Evolutionary conservation across 2,797 vertebrate species (phyloP).

Genomic region (Parauchenoglanis ngamensis): DNA sequence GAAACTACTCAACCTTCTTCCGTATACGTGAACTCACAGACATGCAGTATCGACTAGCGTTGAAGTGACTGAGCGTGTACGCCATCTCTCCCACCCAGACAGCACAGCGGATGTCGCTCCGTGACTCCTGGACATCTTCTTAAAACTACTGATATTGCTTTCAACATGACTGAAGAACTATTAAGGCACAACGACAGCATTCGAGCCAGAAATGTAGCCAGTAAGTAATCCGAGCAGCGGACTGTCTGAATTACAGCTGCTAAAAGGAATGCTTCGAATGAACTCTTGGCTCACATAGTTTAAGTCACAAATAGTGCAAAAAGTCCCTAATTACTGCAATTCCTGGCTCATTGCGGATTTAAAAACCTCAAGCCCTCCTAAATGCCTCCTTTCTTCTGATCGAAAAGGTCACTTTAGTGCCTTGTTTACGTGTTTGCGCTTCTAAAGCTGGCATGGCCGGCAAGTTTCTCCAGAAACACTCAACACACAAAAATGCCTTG

Average conservation of each 20-base stretch:
- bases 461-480: conserved; percentile 54
- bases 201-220: not conserved
- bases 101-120: not conserved
- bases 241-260: not conserved
- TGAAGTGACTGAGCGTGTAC: not conserved
- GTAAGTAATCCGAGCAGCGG: conserved; percentile 7
- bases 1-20: not conserved
- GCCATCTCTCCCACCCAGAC: no score
- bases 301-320: conserved; percentile 37
- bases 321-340: conserved; percentile 40
- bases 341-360: conserved; percentile 17
- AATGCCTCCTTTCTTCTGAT: conserved; percentile 31
- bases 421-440: conserved; percentile 48
- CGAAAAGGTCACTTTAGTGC: conserved; percentile 34
- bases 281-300: conserved; percentile 10
- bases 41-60: not conserved
- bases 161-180: not conserved
- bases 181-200: not conserved
- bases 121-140: not conserved
- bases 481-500: conserved; percentile 59
- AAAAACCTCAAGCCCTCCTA: conserved; percentile 20
- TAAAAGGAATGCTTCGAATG: not conserved
- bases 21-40: not conserved
- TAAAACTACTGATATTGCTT: no score
- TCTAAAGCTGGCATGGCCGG: conserved; percentile 44